Evolutionary conservation across 1,140 invertebrate genomes (phyloP), one percentile per base, ranked within the genome.

Genomic region (Melitaea cinxia): DNA sequence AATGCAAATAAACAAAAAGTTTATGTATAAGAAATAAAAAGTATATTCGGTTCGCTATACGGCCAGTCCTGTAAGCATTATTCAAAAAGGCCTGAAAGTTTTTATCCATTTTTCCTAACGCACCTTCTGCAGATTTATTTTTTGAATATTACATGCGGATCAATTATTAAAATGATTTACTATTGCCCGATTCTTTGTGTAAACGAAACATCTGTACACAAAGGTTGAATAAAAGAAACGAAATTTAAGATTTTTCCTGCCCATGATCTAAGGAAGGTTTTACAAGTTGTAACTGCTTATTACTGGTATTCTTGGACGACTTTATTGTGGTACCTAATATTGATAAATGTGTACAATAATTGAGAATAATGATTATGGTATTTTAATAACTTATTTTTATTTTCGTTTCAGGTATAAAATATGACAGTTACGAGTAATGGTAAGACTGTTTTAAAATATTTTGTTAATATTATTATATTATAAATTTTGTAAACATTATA

Each of bases 111-210:
- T 79, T 73, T 53, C 70, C 54, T 68, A 70, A 63, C 65, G 75
- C 71, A 80, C 81, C 78, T 85, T 77, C 71, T 72, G 77, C 54
- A 53, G 30, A 72, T 80, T n/a, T n/a, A 77, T 67, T 80, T 83
- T 81, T 82, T 87, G 82, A 87, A 87, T 87, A 85, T 87, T 85
- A 85, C 77, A 80, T 72, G 54, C 74, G 74, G 81, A 85, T 87
- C 82, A 87, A 83, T 87, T 87, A 87, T 87, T 87, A 87, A 85
- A 83, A 85, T 85, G 82, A 85, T 87, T 87, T 87, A 87, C 78
- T 84, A 70, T 77, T 75, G 67, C 23, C 58, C 9, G 68, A 68
- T 19, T 72, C 72, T 68, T 68, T 57, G 68, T 70, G 56, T 57
- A 49, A 60, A 35, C 37, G 33, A 42, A 33, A 58, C 45, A 55